Base-by-base conservation (phyloP, 2,797 vertebrate genomes). In the Brachymystax lenok region DNA sequence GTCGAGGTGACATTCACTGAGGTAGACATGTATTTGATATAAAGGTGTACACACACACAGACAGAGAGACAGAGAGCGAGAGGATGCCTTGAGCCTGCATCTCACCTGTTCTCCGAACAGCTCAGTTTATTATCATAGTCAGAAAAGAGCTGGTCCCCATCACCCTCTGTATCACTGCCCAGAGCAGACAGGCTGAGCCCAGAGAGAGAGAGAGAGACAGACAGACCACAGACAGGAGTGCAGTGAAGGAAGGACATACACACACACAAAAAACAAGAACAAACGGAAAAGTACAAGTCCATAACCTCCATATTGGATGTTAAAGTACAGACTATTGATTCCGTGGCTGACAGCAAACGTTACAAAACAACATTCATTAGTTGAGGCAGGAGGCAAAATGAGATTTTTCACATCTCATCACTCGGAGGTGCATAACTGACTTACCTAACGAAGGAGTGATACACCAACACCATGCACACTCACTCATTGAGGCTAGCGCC, bases 401-500 rank as follows among this genome's bases (percentile, higher is more conserved):
- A 4, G 28, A 28, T 35, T n/a, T 50, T 28, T 74, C 14, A 74
- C 12, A n/a, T 21, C 51, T 76, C 24, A 77, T 76, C 73, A 69
- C 68, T 82, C 72, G 72, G 67, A 83, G 77, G 76, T 81, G 63
- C 75, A 74, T 77, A 56, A 28, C 76, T 61, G 80, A 81, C 70
- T 77, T 12, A 46, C 10, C 40, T 16, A 80, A 77, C 71, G 78
- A 67, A 77, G 69, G 76, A 74, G 79, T 73, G 71, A 79, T 76
- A 50, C 71, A 72, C 71, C 68, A 79, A 63, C 79, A 50, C 46
- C 75, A 73, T 85, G 86, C 81, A 82, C 77, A 94, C 93, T 94
- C 92, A 93, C 92, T 93, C 92, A 79, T 83, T 92, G 79, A 93
- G 90, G 87, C 92, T 93, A 87, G 74, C 77, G 78, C 87, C 92